These are phyloP conservation scores for Syrphus vitripennis DNA, from an alignment of 2,888 invertebrate species.

Conservation along the genomic window DNA sequence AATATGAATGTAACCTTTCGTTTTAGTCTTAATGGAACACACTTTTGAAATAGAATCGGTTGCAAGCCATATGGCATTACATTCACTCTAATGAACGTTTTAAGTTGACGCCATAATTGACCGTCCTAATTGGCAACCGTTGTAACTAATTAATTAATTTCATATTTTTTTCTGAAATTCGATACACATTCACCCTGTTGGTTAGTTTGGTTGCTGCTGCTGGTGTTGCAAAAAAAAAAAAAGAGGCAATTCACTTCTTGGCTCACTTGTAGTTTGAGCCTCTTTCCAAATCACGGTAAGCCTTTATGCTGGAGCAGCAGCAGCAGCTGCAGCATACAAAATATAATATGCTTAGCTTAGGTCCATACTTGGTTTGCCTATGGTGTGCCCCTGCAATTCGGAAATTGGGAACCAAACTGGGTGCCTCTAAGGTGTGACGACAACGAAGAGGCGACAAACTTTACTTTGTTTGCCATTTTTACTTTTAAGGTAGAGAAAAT, in stretches of 20 bases:
- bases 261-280: constrained; percentile 27
- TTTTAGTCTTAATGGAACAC: constrained; percentile 30
- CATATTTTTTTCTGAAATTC: constrained; percentile 62
- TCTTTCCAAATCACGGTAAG: constrained; percentile 22
- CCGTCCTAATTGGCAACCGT: constrained; percentile 62
- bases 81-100: constrained; percentile 43
- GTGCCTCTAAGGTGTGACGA: constrained; percentile 61
- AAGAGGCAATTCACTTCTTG: not conserved
- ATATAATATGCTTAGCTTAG: not conserved
- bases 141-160: constrained; percentile 68
- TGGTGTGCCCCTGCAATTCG: not conserved
- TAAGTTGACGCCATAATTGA: constrained; percentile 54
- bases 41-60: constrained; percentile 36
- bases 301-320: not conserved
- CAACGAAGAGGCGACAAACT: constrained; percentile 62
- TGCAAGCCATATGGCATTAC: constrained; percentile 56
- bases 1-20: constrained; percentile 3
- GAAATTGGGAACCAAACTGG: constrained; percentile 12
- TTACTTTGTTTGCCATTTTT: constrained; percentile 49
- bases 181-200: constrained; percentile 58
- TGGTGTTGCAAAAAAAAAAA: not conserved
- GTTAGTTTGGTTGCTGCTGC: not conserved
- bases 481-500: constrained; percentile 22
- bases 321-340: not conserved
- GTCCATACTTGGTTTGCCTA: constrained; percentile 12